phyloP scores from a whole-genome alignment of 1,140 invertebrate species.

The Dinoponera quadriceps region DNA sequence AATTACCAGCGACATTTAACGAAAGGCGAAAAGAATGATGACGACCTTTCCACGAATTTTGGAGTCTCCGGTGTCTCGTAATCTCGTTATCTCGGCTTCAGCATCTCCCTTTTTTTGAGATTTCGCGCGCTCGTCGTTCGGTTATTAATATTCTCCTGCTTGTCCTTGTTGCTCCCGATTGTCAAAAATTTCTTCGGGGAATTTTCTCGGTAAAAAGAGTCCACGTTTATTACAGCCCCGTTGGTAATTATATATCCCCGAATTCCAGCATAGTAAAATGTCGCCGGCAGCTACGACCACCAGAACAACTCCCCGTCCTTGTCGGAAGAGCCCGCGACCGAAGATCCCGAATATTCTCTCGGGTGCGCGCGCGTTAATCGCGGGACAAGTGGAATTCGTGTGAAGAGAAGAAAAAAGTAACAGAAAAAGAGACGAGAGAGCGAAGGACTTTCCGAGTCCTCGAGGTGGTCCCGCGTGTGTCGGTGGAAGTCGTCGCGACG shows the following conservation, averaged over 20 bases:
- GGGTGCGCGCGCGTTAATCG: conserved; percentile 62
- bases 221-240: conserved; percentile 19
- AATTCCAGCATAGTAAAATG: not conserved
- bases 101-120: not conserved
- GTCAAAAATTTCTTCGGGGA: conserved; percentile 19
- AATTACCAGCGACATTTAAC: not conserved
- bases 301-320: not conserved
- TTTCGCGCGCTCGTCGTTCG: not conserved
- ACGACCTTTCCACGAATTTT: not conserved
- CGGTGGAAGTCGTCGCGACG: conserved; percentile 65
- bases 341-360: not conserved
- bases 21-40: not conserved
- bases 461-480: conserved; percentile 73
- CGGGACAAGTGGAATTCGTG: conserved; percentile 73
- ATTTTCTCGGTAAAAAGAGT: not conserved
- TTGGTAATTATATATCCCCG: conserved; percentile 10
- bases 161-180: not conserved
- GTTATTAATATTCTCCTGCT: not conserved
- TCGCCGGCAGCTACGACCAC: conserved; percentile 2
- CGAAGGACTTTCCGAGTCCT: not conserved
- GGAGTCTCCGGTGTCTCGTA: too few species aligned
- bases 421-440: too few species aligned
- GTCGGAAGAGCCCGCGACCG: not conserved
- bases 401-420: conserved; percentile 53
- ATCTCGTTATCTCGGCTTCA: not conserved